Base-by-base conservation (phyloP, 2,797 vertebrate genomes). In the Gymnothorax reevesii region DNA sequence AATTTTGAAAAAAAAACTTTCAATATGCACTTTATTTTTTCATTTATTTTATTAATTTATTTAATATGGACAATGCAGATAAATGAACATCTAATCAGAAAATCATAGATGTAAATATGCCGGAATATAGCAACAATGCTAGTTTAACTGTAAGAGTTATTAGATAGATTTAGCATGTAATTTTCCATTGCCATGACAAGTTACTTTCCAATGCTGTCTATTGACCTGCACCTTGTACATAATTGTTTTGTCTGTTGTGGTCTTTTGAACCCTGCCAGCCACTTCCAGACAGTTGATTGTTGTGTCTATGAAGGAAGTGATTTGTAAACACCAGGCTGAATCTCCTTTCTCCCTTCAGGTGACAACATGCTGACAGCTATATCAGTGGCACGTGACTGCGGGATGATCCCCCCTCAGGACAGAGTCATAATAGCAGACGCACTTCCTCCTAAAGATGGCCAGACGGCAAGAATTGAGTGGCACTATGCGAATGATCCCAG, bases 281-380 rank as follows among this genome's bases (percentile, higher is more conserved):
- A 73, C 27, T 71, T 71, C 25, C 25, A 71, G n/a, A 71, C 66
- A 25, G 15, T 71, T 71, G 2, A 25, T 25, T 25, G 66, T 71
- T 66, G 22, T 73, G 71, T 73, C 71, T 73, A 12, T 73, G 9
- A 33, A 73, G 33, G 27, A 73, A 42, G 27, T 73, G 69, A 4
- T 12, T 42, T 33, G 12, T 73, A 73, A 73, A 52, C 52, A 49
- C 42, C 13, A 13, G 73, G n/a, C 77, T 9, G 49, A 80, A 54
- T 3, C 49, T 77, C 12, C 5, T 17, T 52, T 77, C n/a, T 9
- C 66, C 86, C 57, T n/a, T 62, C 90, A 99, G 99, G 99, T 83
- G 99, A 99, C 92, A 99, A 99, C 92, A 98, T 99, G 97, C 93
- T 99, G 93, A 99, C 99, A 0, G 99, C 99, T 82, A 96, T 99